These are phyloP conservation scores for Archips xylosteana DNA, from an alignment of 2,888 invertebrate genomes.

Conservation along the genomic window DNA sequence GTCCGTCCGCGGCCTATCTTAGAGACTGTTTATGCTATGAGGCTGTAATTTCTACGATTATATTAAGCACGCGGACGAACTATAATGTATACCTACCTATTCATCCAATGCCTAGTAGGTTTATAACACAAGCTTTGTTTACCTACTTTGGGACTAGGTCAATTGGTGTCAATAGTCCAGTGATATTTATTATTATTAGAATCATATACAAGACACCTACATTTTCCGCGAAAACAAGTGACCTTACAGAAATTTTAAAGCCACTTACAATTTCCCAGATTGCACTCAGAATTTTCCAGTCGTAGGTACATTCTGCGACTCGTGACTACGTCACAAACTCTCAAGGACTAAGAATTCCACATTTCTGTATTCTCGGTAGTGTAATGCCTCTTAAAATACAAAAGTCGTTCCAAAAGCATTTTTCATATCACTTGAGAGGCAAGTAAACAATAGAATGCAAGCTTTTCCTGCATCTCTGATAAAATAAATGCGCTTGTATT, in stretches of 20 bases:
- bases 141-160: no score
- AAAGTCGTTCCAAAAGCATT: slow-evolving; percentile 9
- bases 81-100: no score
- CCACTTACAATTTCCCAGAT: slow-evolving; percentile 4
- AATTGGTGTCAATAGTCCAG: no score
- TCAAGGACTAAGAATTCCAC: slow-evolving; percentile 13
- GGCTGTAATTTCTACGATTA: no score
- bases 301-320: slow-evolving; percentile 17
- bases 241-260: slow-evolving; percentile 7
- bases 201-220: not conserved
- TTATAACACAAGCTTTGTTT: no score
- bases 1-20: no score
- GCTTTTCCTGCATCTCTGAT: not conserved
- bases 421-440: slow-evolving; percentile 21
- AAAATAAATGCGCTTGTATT: not conserved
- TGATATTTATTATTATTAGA: no score
- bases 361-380: slow-evolving; percentile 11
- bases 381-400: not conserved
- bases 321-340: slow-evolving; percentile 11
- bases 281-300: slow-evolving; percentile 9
- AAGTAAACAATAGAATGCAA: slow-evolving; percentile 15
- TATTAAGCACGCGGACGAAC: no score
- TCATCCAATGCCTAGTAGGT: no score
- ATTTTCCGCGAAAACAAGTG: slow-evolving; percentile 15
- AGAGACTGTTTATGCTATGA: no score